Conservation (phyloP, 2,113 vertebrate species). For the Gulo gulo region DNA sequence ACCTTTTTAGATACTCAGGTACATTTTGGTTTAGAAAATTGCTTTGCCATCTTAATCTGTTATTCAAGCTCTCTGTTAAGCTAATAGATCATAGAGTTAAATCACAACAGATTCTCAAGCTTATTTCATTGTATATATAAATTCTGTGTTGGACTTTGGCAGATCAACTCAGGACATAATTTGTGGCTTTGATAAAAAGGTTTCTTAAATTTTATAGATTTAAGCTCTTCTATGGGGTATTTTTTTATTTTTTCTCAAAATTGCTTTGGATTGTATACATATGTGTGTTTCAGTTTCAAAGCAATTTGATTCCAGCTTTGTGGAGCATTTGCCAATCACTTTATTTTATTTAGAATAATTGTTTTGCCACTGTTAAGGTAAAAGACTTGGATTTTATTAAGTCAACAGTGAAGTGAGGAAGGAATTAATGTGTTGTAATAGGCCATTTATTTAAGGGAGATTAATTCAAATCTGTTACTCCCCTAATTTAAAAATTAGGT, state of each 20-base stretch:
- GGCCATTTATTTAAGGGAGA: not conserved
- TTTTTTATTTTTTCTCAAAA: not conserved
- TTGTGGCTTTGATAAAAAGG: constrained; percentile 22
- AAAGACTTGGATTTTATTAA: not conserved
- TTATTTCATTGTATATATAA: not conserved
- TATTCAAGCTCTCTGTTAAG: not conserved
- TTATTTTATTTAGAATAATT: not conserved
- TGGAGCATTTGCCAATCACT: not conserved
- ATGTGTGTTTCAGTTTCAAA: not conserved
- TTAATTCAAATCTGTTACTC: not conserved
- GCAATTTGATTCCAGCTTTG: not conserved
- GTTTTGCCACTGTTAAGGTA: not conserved
- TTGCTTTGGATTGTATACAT: not conserved
- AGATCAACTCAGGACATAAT: not conserved
- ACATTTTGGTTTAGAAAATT: not conserved
- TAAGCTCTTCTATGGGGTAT: not conserved
- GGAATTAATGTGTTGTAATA: not conserved
- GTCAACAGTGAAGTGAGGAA: not conserved
- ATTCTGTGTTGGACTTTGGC: not conserved
- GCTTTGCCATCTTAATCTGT: not conserved
- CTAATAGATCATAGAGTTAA: not conserved
- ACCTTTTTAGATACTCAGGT: not conserved
- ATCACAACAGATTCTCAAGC: not conserved
- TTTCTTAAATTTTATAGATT: not conserved
- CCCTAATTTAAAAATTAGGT: not conserved